Conservation (phyloP, 2,797 vertebrate genomes). For the Pseudomugil gertrudae region DNA sequence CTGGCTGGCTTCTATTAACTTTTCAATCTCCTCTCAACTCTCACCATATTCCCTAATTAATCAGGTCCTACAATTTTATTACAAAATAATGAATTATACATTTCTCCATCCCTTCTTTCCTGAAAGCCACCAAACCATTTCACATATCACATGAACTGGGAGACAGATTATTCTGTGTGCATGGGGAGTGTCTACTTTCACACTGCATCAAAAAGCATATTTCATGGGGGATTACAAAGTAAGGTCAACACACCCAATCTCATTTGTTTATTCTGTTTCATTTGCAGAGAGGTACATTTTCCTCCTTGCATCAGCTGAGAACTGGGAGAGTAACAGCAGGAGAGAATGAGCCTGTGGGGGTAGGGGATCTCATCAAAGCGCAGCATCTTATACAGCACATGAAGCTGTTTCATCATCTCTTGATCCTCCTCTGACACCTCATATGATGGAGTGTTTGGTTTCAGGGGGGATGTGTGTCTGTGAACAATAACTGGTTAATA, state of each 20-base stretch:
- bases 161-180: conserved; percentile 14
- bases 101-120: conserved; percentile 6
- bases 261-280: conserved; percentile 74
- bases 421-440: conserved; percentile 55
- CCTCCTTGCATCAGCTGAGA: conserved; percentile 39
- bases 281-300: conserved; percentile 60
- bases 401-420: conserved; percentile 66
- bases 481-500: conserved; percentile 30
- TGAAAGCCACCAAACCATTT: conserved; percentile 14
- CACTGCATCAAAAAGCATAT: conserved; percentile 33
- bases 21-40: conserved; percentile 26
- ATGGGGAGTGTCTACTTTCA: conserved; percentile 25
- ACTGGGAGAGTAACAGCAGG: conserved; percentile 41
- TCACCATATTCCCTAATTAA: conserved; percentile 49
- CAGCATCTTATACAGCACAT: conserved; percentile 38
- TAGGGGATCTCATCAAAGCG: conserved; percentile 47
- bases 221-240: conserved; percentile 63
- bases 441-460: conserved; percentile 54
- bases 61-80: conserved; percentile 48
- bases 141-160: conserved; percentile 1
- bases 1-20: conserved; percentile 11
- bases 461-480: conserved; percentile 35
- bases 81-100: conserved; percentile 46
- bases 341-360: conserved; percentile 24
- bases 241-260: conserved; percentile 69